Conservation (phyloP, 2,888 invertebrate genomes). For the Pristionchus entomophagus region DNA sequence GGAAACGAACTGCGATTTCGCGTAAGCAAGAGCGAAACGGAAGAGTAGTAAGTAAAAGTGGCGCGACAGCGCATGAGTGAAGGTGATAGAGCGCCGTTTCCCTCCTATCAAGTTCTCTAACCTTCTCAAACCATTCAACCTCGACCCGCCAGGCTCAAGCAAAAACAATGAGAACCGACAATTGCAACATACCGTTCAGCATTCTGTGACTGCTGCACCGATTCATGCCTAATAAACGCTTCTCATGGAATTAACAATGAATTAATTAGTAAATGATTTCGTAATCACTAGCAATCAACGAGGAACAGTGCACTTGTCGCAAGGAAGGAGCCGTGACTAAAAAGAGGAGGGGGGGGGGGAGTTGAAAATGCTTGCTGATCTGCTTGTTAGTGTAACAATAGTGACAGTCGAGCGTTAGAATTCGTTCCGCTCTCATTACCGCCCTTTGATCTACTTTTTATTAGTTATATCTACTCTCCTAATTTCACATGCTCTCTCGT, state of each 20-base stretch:
- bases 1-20: too few relatives aligned
- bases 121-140: constrained; percentile 17
- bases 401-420: neutral
- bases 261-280: too few relatives aligned
- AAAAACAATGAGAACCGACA: neutral
- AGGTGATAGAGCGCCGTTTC: neutral
- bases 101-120: constrained; percentile 30
- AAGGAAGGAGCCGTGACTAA: neutral
- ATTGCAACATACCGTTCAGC: too few relatives aligned
- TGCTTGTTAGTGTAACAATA: neutral
- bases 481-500: neutral
- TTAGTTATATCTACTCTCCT: neutral
- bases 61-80: neutral
- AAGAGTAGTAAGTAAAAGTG: neutral
- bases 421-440: constrained; percentile 36
- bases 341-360: neutral
- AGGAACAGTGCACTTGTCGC: neutral
- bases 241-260: too few relatives aligned
- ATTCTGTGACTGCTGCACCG: too few relatives aligned
- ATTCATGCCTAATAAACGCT: neutral
- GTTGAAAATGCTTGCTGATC: neutral
- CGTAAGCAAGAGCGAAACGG: too few relatives aligned
- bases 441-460: neutral
- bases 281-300: neutral
- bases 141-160: neutral